Base-by-base conservation (phyloP, 2,888 invertebrate genomes). In the Drosophila seclusa region DNA sequence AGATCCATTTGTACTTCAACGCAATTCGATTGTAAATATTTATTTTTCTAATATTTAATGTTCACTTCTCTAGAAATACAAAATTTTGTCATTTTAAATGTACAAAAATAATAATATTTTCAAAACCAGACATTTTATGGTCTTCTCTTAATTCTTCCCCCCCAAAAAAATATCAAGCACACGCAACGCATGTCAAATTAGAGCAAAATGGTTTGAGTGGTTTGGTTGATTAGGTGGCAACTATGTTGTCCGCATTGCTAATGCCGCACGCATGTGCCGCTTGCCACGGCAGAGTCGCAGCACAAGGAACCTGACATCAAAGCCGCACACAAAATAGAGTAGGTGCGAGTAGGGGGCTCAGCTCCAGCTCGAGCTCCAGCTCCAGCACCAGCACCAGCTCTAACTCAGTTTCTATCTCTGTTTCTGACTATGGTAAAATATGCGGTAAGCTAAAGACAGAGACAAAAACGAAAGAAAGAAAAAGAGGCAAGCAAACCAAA, bases 21-120 rank as follows among this genome's bases (percentile, higher is more conserved):
- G 86, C 76, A 82, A 80, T 89, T 89, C 79, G 84, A 89, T 91
- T 92, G 92, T 92, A 92, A 92, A 92, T 92, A 92, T 91, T 92
- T 92, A 92, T 92, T 89, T 84, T 73, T 71, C 76, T 82, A 73
- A 59, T 78, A n/a, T 78, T 79, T 89, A 85, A 78, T 76, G 45
- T 57, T 76, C 68, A 75, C 57, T 74, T 61, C 73, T 77, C 76
- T 87, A 89, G 78, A 86, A 79, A 76, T 69, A 78, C 69, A 73
- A 60, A 76, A 75, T 78, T 78, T 78, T 87, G 84, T 87, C 87
- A 88, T 87, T 87, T 65, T 75, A 87, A 88, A 88, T 88, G 86
- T 86, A 80, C 86, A 83, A 73, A 79, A 82, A 77, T 55, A 71
- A 80, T 72, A 66, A 77, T 65, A 73, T 68, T 69, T 76, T 24